Conservation (phyloP, 2,113 vertebrate species). For the Zapornia atra region DNA sequence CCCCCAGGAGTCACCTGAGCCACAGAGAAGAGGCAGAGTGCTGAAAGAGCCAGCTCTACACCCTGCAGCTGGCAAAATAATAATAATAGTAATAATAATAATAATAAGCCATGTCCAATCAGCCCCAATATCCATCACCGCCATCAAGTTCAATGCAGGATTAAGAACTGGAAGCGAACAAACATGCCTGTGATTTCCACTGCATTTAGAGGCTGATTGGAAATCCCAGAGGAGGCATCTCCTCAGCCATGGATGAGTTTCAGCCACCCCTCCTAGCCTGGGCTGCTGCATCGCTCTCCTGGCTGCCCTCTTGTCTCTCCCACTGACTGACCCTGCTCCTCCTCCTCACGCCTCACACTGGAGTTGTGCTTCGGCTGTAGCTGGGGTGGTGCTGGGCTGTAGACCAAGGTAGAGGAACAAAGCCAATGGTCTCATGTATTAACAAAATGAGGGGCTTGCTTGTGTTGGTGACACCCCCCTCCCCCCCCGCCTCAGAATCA, state of each 20-base stretch:
- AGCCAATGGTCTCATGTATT: neutral
- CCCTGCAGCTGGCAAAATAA: conserved; percentile 44
- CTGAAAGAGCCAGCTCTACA: neutral
- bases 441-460: neutral
- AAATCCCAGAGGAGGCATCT: neutral
- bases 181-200: neutral
- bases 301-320: neutral
- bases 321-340: accelerated
- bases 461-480: neutral
- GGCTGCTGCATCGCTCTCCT: neutral
- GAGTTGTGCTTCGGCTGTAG: neutral
- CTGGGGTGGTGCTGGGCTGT: accelerated
- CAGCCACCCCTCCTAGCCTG: accelerated
- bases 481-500: neutral
- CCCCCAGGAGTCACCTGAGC: conserved; percentile 3
- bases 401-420: neutral
- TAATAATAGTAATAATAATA: conserved; percentile 53
- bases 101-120: conserved; percentile 62
- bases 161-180: neutral
- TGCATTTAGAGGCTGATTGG: neutral
- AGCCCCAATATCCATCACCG: conserved; percentile 52
- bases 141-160: neutral
- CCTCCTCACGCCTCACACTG: neutral
- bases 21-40: conserved; percentile 13
- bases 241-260: neutral